These are phyloP conservation scores for Eristalinus aeneus DNA, from an alignment of 2,888 invertebrate species.

Conservation along the genomic window DNA sequence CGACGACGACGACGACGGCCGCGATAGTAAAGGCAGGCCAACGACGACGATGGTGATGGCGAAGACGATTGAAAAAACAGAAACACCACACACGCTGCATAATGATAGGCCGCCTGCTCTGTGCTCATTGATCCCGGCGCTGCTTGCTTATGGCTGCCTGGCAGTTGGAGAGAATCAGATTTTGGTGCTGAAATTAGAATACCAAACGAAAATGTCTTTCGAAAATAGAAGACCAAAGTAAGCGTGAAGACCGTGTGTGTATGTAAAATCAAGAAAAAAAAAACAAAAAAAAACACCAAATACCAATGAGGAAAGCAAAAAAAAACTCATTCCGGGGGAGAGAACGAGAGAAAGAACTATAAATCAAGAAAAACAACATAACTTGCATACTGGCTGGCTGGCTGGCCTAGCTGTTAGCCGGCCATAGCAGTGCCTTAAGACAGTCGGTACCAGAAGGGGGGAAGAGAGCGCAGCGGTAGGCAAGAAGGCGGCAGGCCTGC, in stretches of 20 bases:
- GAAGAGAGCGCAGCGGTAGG: background rate
- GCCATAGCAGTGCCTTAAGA: background rate
- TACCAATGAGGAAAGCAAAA: conserved; percentile 61
- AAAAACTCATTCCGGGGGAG: conserved; percentile 2
- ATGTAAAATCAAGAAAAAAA: background rate
- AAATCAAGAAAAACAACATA: conserved; percentile 67
- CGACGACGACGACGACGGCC: background rate
- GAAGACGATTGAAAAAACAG: background rate
- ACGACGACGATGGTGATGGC: background rate
- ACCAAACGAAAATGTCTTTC: conserved; percentile 39
- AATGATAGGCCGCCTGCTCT: conserved; percentile 46
- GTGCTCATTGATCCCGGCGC: conserved; percentile 40
- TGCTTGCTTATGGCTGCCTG: background rate
- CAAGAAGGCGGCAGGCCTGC: background rate
- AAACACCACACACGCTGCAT: conserved; percentile 54
- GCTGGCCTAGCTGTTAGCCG: background rate
- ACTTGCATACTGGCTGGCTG: conserved; percentile 45
- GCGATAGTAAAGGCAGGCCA: background rate
- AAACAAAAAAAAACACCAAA: conserved; percentile 35
- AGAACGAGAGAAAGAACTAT: conserved; percentile 61
- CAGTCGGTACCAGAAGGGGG: background rate
- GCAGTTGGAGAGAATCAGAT: conserved; percentile 1
- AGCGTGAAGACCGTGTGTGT: conserved; percentile 6
- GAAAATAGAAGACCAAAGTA: conserved; percentile 60
- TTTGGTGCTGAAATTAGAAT: conserved; percentile 67